Conservation (phyloP, 2,888 invertebrate genomes). For the Spisula solida region DNA sequence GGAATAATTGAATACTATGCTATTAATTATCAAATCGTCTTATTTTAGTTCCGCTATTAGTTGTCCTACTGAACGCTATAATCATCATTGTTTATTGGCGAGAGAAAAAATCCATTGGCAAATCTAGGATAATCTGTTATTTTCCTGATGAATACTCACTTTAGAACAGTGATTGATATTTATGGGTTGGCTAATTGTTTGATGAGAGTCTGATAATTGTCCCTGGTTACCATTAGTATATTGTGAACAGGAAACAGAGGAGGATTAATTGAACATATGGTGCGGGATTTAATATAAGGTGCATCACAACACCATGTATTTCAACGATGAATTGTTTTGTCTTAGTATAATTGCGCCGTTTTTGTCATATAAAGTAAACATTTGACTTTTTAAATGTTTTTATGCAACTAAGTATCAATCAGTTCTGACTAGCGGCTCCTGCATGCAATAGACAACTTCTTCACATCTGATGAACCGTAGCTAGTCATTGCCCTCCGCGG, state of each 20-base stretch:
- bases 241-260: not conserved
- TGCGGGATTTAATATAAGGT: not conserved
- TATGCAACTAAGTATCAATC: too few species aligned
- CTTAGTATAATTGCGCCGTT: too few species aligned
- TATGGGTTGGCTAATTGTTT: conserved; percentile 12
- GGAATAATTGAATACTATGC: not conserved
- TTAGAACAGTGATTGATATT: not conserved
- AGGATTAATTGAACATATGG: conserved; percentile 12
- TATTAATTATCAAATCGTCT: not conserved
- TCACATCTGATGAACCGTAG: too few species aligned
- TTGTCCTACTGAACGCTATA: not conserved
- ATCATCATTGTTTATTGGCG: not conserved
- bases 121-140: not conserved
- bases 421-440: too few species aligned
- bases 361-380: too few species aligned
- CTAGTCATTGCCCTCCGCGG: too few species aligned
- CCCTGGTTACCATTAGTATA: conserved; percentile 1
- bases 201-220: not conserved
- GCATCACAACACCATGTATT: not conserved
- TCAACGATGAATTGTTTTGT: not conserved
- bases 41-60: not conserved
- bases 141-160: not conserved
- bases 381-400: too few species aligned
- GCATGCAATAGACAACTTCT: too few species aligned
- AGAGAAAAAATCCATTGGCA: not conserved